Evolutionary conservation across 2,113 vertebrate genomes (phyloP).

Genomic region (Protomyctophum bolini): DNA sequence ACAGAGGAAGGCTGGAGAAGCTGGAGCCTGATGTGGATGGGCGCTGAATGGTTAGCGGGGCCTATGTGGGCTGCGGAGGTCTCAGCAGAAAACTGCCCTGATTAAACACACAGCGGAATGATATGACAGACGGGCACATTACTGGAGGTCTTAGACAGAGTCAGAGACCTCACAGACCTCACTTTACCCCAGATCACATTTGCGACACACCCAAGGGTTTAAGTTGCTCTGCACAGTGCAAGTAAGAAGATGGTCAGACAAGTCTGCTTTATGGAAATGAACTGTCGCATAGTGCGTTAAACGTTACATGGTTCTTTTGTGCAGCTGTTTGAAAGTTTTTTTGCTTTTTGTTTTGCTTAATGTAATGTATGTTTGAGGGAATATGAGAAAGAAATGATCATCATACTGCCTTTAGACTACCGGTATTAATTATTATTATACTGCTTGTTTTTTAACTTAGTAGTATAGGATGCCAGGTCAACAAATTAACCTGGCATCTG

Average conservation of each 20-base stretch:
- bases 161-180: slow-evolving; percentile 29
- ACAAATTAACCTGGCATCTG: background rate
- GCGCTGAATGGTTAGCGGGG: background rate
- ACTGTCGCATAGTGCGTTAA: background rate
- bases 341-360: background rate
- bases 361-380: background rate
- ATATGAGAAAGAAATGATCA: background rate
- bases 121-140: slow-evolving; percentile 27
- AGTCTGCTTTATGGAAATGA: slow-evolving; percentile 27
- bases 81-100: slow-evolving; percentile 35
- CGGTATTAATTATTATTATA: background rate
- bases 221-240: slow-evolving; percentile 42
- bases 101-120: slow-evolving; percentile 62
- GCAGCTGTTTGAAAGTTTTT: background rate
- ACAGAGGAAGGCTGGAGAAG: slow-evolving; percentile 22
- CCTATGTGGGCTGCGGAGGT: background rate
- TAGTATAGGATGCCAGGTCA: no score
- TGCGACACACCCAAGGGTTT: slow-evolving; percentile 37
- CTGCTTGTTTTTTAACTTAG: background rate
- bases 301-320: background rate
- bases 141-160: slow-evolving; percentile 49
- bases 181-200: slow-evolving; percentile 41
- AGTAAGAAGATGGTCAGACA: slow-evolving; percentile 16
- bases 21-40: slow-evolving; percentile 14
- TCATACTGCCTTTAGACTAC: no score